Percentiles rank a stretch among this genome's conserved stretches.
Conservation (phyloP, 2,113 vertebrate genomes). For the Haliaeetus leucogaster region DNA sequence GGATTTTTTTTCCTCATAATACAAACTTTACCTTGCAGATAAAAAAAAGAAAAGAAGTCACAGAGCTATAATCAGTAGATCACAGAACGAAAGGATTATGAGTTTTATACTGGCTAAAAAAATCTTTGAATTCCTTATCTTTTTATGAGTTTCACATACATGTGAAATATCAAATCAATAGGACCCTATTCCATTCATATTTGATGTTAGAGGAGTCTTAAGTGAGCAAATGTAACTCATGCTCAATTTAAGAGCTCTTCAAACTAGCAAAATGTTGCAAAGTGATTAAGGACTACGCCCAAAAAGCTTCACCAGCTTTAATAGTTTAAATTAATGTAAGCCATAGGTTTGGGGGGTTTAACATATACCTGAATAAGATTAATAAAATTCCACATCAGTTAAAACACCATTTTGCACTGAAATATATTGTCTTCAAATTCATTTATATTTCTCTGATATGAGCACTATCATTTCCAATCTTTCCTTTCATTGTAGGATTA, state of each 20-base stretch:
- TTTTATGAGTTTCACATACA: not conserved
- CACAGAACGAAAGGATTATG: slow-evolving; percentile 16
- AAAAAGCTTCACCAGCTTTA: not conserved
- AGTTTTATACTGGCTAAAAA: not conserved
- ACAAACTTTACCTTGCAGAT: not conserved
- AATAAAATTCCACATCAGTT: not conserved
- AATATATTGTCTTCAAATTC: not conserved
- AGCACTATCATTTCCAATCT: not conserved
- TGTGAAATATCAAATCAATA: not conserved
- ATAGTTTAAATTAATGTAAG: not conserved
- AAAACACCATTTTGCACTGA: not conserved
- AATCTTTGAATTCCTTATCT: not conserved
- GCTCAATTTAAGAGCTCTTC: not conserved
- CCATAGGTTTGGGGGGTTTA: not conserved
- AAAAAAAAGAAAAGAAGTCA: not conserved
- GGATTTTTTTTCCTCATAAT: not conserved
- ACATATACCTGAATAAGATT: not conserved
- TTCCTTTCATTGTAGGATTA: not conserved
- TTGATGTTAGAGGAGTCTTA: not conserved
- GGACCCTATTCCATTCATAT: not conserved
- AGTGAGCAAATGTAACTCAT: not conserved
- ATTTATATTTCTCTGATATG: not conserved
- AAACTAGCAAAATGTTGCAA: not conserved
- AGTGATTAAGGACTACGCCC: not conserved
- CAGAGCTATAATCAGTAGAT: not conserved